Conservation (phyloP, 2,888 invertebrate species). For the Eilema sororculum region DNA sequence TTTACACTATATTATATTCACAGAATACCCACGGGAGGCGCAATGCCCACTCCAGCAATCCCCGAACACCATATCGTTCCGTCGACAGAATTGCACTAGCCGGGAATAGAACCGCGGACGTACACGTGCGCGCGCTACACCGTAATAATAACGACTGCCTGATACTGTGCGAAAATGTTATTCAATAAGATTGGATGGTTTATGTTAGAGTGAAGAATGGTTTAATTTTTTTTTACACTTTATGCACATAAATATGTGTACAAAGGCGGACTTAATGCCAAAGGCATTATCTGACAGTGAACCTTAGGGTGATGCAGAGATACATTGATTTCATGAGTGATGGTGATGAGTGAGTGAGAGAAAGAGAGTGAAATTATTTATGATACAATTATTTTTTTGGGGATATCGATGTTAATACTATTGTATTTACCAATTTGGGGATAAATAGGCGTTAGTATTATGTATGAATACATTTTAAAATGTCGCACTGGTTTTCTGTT, state of each 20-base stretch:
- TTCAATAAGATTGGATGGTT: conserved; percentile 25
- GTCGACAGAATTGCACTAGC: conserved; percentile 15
- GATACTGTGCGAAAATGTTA: conserved; percentile 51
- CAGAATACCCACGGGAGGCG: conserved; percentile 64
- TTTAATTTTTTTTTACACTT: too few relatives aligned
- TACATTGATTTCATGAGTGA: too few relatives aligned
- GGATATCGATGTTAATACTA: too few relatives aligned
- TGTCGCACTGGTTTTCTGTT: too few relatives aligned
- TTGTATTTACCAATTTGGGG: too few relatives aligned
- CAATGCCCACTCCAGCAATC: conserved; percentile 76
- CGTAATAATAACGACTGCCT: conserved; percentile 77
- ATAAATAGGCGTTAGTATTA: background rate
- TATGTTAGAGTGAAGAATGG: conserved; percentile 32
- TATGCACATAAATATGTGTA: too few relatives aligned
- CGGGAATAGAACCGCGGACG: conserved; percentile 31
- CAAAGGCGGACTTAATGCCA: too few relatives aligned
- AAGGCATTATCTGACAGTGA: too few relatives aligned
- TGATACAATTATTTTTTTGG: too few relatives aligned
- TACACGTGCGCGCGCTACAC: conserved; percentile 59
- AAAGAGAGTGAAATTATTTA: too few relatives aligned
- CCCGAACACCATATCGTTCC: conserved; percentile 72
- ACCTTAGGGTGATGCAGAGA: too few relatives aligned
- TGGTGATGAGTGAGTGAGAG: too few relatives aligned
- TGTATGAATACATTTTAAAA: background rate
- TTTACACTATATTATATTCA: background rate